Base-by-base conservation (phyloP, 2,888 invertebrate genomes). In the Gibbula magus region DNA sequence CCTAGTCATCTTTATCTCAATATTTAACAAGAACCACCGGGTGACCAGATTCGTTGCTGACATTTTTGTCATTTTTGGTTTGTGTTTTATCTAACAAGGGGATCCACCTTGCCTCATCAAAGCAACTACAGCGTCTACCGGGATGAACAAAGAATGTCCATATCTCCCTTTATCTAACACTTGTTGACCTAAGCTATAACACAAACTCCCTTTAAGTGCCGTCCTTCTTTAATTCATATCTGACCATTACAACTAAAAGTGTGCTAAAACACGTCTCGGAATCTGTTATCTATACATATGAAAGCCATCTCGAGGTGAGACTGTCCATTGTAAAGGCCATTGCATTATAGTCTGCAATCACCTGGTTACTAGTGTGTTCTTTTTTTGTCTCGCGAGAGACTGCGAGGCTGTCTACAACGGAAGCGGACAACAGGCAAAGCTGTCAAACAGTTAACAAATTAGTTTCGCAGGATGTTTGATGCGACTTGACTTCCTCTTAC, bases 391-490 rank as follows among this genome's bases (percentile, higher is more conserved):
- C 61, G 25, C 61, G 61, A 3, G 25, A 16, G 25, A 18, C 61
- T 61, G 29, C 22, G 61, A 61, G 29, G 10, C 61, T 61, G 61
- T 61, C 61, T 61, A 25, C 18, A 61, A 25, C 61, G 61, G 61
- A 61, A 61, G 29, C 25, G 10, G 61, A 25, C 16, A 29, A 61
- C 61, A 61, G 61, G 29, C 61, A 29, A 29, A 61, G 61, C 61
- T 61, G 61, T 61, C 61, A 61, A 29, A 61, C 61, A 25, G 10
- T 29, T 61, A 5, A 29, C 61, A 61, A 61, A 61, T 61, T 61
- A 61, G 61, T 29, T 61, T 61, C 61, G 61, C 13, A 61, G 61
- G 29, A 61, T 61, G 61, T 61, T 61, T 61, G 61, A 29, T 29
- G 61, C 13, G 20, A 25, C 25, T 10, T 20, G 13, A 20, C 56